Evolutionary conservation across 30 jellyfish, hydroid and myxozoan species (phyloP), one percentile per base, ranked within the genome.

Genomic region (Mastigias papua): DNA sequence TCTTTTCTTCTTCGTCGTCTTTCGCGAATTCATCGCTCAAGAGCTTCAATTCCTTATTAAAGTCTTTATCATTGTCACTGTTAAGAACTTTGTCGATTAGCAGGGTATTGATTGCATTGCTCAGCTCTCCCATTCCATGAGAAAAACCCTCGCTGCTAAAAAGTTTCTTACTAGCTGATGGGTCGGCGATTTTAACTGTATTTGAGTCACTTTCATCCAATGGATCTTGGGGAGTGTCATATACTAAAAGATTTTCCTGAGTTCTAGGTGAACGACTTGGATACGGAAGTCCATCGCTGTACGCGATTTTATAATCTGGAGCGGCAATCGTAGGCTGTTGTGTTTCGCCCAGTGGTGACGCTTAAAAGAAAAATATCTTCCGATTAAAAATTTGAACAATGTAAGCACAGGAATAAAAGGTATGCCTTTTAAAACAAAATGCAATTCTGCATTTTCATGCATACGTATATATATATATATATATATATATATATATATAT

Each of bases 141-240:
- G 93, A 84, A 61, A 84, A 84, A 48, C 93, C 93, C 7, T 57
- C 88, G 31, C 34, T 66, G 37, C 77, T 84, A 67, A 84, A 84
- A 0, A 84, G 93, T 51, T 84, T 84, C 74, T 73, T 84, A 61
- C 46, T 84, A 4, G 93, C 93, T 21, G 63, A 29, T 0, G 93
- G 88, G 54, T 84, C 93, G 27, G 93, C 93, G 1, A 84, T 84
- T 34, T 84, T 84, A 0, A 84, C 93, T 0, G 93, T 84, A 34
- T 84, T 72, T 0, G 93, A 72, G 49, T 84, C 69, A 78, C 76
- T 84, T 62, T 84, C 88, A 19, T 84, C 93, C 75, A 84, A 48
- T 0, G 93, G 93, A 21, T 84, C 93, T 7, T 63, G 79, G 1
- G 93, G 93, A 7, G 85, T 51, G 69, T 84, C 93, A 65, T 84